Evolutionary conservation across 2,888 invertebrate species (phyloP).

Genomic region (Caenorhabditis drosophilae): DNA sequence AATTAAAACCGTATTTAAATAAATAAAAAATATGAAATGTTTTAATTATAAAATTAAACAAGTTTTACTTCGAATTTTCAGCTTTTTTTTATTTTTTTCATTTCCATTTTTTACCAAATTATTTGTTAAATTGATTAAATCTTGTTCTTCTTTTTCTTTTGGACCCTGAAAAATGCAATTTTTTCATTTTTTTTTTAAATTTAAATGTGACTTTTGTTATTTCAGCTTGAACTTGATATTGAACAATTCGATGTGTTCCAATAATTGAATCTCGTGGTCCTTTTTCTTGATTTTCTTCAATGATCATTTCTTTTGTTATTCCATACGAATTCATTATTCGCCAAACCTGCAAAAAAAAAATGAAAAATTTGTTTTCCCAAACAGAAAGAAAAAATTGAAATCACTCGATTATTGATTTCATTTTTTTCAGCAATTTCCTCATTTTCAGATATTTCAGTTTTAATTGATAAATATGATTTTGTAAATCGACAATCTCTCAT

Average conservation of each 20-base stretch:
- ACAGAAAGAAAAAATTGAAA: neutral
- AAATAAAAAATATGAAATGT: slow-evolving; percentile 4
- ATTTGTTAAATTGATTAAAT: slow-evolving; percentile 3
- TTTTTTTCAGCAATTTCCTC: slow-evolving; percentile 47
- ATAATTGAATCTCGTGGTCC: slow-evolving; percentile 77
- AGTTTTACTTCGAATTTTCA: slow-evolving; percentile 58
- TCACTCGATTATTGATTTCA: slow-evolving; percentile 46
- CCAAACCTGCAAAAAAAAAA: slow-evolving; percentile 33
- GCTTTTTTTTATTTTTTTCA: slow-evolving; percentile 13
- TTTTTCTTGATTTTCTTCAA: slow-evolving; percentile 72
- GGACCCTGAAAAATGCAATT: slow-evolving; percentile 19
- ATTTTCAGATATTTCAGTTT: slow-evolving; percentile 68
- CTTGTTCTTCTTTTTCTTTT: no score
- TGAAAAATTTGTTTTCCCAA: neutral
- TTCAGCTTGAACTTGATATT: slow-evolving; percentile 69
- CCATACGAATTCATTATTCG: slow-evolving; percentile 70
- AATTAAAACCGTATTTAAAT: neutral
- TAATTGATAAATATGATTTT: slow-evolving; percentile 68
- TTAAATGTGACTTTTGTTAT: slow-evolving; percentile 44
- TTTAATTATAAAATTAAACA: slow-evolving; percentile 51
- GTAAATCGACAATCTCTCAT: slow-evolving; percentile 72
- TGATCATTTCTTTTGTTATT: slow-evolving; percentile 75
- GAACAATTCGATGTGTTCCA: slow-evolving; percentile 78
- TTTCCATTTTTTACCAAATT: slow-evolving; percentile 8
- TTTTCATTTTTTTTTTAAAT: neutral